Base-by-base conservation (phyloP, 2,888 invertebrate species). In the Caenorhabditis angaria region DNA sequence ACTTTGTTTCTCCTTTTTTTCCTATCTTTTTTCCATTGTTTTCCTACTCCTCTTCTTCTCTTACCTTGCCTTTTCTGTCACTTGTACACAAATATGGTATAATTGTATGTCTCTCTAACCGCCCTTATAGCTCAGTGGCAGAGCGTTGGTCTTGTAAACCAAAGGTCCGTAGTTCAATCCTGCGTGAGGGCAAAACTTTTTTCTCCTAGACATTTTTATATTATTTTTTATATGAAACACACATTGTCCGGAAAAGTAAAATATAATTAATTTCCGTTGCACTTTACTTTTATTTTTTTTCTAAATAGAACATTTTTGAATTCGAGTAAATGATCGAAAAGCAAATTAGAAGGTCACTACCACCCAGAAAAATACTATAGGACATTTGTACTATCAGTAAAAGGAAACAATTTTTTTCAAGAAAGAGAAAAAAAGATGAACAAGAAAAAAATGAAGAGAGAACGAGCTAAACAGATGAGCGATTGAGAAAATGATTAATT, bases 131-230 rank as follows among this genome's bases (percentile, higher is more conserved):
- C 73, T 73, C 73, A 73, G 73, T 73, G 73, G 73, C 56, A 73
- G 73, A 73, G 73, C 73, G 73, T 61, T 73, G 73, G 73, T 73
- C 73, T 73, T 69, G 73, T 73, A 73, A 73, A 73, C 73, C 73
- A 73, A 61, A 73, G 73, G 73, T 73, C 73, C 65, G 68, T 73
- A 65, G 73, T 73, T 73, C 73, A 55, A 73, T 73, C 73, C 73
- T 65, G 64, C 64, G 64, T 64, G 57, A 51, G 64, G 64, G 64
- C 64, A 64, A 48, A 54, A 27, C 8, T 41, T 10, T 41, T 41
- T 41, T 41, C 18, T 41, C 5, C 14, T n/a, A n/a, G n/a, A n/a
- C n/a, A n/a, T 41, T 41, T 41, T 41, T 41, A 32, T 32, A 8
- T 32, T 32, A 32, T 32, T 32, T 32, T 32, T 32, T 32, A 5